Conservation (phyloP, 1,140 invertebrate genomes). For the Colletes gigas region DNA sequence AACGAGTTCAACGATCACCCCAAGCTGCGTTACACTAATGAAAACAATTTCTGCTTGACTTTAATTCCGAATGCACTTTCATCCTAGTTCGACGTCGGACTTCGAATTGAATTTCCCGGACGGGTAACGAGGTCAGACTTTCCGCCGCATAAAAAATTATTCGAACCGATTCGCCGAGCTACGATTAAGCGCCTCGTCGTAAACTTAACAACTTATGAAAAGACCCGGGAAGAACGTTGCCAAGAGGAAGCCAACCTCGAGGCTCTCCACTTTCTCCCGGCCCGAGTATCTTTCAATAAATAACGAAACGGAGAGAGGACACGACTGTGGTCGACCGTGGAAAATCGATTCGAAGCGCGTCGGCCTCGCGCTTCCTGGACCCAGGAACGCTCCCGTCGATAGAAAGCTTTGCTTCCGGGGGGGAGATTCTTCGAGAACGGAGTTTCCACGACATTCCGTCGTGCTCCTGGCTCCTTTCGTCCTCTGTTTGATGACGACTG, state of each 20-base stretch:
- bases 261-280: neutral
- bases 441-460: neutral
- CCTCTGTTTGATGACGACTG: slow-evolving; percentile 12
- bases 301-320: neutral
- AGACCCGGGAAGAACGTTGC: neutral
- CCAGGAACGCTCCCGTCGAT: neutral
- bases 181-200: neutral
- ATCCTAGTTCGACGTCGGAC: neutral
- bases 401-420: slow-evolving; percentile 6
- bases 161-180: no score
- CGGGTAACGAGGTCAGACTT: neutral
- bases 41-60: neutral
- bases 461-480: neutral
- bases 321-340: neutral
- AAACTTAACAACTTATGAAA: slow-evolving; percentile 1
- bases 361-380: neutral
- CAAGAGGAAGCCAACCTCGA: neutral
- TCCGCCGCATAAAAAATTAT: neutral
- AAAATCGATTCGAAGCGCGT: neutral
- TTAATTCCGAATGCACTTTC: neutral
- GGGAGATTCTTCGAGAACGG: neutral
- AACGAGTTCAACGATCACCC: neutral
- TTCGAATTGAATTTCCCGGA: neutral
- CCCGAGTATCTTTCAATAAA: neutral
- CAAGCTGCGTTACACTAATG: neutral